These are phyloP conservation scores for Polyommatus icarus DNA, from an alignment of 2,888 invertebrate species.

Conservation along the genomic window DNA sequence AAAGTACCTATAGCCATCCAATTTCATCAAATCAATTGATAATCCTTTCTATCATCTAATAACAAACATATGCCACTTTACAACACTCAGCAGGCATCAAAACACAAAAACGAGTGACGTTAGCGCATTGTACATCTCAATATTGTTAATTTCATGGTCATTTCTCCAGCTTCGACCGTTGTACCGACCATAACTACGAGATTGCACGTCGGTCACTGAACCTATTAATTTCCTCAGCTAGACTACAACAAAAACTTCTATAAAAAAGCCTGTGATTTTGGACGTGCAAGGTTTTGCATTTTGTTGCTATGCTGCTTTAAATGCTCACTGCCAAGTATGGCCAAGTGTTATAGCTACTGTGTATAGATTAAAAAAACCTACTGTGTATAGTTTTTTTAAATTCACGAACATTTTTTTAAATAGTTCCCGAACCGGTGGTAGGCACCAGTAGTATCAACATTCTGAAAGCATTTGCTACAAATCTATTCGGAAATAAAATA, in stretches of 20 bases:
- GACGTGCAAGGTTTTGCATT: conserved; percentile 5
- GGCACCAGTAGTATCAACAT: no score
- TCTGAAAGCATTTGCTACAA: no score
- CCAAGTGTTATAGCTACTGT: not conserved
- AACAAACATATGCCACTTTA: no score
- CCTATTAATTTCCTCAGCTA: conserved; percentile 51
- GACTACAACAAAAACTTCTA: conserved; percentile 49
- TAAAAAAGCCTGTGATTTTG: conserved; percentile 38
- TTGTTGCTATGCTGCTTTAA: not conserved
- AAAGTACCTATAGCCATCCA: no score
- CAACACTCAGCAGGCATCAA: not conserved
- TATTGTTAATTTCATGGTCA: conserved; percentile 29
- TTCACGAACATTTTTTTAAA: no score
- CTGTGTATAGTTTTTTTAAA: not conserved
- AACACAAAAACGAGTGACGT: not conserved
- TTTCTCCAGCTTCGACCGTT: conserved; percentile 21
- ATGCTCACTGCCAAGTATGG: not conserved
- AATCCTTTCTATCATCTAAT: no score
- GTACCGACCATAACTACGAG: conserved; percentile 43
- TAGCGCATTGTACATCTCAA: conserved; percentile 10
- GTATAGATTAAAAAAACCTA: not conserved
- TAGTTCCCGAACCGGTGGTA: no score
- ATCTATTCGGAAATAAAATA: no score
- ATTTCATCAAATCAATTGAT: no score
- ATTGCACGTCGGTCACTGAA: conserved; percentile 46